Percentiles rank a stretch among this genome's conserved stretches.
These are phyloP conservation scores for Psittacula derbiana DNA, from an alignment of 2,797 vertebrate genomes.

Conservation along the genomic window DNA sequence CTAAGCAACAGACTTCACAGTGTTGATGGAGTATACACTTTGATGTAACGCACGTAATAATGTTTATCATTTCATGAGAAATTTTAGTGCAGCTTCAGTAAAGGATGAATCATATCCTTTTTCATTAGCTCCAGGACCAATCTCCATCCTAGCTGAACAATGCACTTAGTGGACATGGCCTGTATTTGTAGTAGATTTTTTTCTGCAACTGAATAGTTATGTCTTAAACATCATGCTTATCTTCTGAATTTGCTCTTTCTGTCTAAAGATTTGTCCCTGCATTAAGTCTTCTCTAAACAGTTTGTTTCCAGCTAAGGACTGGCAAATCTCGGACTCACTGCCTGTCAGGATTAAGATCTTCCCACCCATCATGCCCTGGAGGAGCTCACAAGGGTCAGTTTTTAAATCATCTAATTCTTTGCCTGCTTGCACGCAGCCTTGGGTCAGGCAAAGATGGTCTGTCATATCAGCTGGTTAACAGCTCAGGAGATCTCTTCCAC, in stretches of 20 bases:
- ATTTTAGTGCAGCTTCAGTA: background rate
- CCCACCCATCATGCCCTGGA: background rate
- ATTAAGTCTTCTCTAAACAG: background rate
- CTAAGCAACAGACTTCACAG: background rate
- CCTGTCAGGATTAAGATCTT: background rate
- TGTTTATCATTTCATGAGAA: background rate
- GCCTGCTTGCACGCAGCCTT: background rate
- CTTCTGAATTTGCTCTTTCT: background rate
- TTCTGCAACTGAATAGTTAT: background rate
- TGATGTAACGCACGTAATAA: background rate
- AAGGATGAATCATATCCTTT: background rate
- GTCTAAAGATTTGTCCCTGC: background rate
- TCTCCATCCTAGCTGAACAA: background rate
- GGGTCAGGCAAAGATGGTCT: background rate
- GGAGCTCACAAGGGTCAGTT: background rate
- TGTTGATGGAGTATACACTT: background rate
- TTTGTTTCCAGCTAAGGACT: background rate
- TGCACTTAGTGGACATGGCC: background rate
- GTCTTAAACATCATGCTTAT: background rate
- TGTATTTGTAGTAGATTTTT: fast-evolving
- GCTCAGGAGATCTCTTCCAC: background rate
- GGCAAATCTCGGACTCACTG: background rate
- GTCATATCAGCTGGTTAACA: background rate
- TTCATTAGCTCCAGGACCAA: background rate
- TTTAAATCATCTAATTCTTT: background rate